Evolutionary conservation across 2,888 invertebrate species (phyloP).

Genomic region (Pocota personata): DNA sequence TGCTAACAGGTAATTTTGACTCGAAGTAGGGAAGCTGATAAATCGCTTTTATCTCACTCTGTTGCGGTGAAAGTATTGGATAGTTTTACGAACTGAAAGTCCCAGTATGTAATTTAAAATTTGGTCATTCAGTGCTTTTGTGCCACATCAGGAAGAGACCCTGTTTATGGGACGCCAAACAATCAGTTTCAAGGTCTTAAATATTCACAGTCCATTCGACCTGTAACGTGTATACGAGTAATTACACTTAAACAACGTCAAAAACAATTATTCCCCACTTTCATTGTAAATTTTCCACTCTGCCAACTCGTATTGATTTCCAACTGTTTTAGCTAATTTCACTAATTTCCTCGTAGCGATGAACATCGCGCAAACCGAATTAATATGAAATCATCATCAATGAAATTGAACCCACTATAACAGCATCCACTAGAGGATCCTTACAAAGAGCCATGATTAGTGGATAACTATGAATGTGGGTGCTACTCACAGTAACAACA

Average conservation of each 20-base stretch:
- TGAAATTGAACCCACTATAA: slow-evolving; percentile 16
- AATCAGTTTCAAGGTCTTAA: not conserved
- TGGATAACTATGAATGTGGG: slow-evolving; percentile 28
- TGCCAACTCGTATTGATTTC: not conserved
- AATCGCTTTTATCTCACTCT: no score
- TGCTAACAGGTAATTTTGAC: no score
- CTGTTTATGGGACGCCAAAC: no score
- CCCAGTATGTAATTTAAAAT: no score
- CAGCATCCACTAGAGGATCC: slow-evolving; percentile 5
- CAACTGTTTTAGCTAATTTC: slow-evolving; percentile 14
- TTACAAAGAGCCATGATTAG: not conserved
- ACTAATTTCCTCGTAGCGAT: slow-evolving; percentile 33
- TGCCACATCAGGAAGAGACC: no score
- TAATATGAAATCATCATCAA: slow-evolving; percentile 55
- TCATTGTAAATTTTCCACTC: slow-evolving; percentile 14
- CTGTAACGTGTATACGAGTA: not conserved
- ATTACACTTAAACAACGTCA: not conserved
- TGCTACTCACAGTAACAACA: not conserved
- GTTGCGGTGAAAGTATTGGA: no score
- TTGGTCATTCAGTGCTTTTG: no score
- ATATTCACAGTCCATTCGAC: not conserved
- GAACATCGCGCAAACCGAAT: slow-evolving; percentile 40
- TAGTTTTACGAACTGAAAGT: no score
- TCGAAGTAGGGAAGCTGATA: no score
- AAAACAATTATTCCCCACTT: slow-evolving; percentile 13